Evolutionary conservation across 2,797 vertebrate genomes (phyloP).

Genomic region (Phataginus tricuspis): DNA sequence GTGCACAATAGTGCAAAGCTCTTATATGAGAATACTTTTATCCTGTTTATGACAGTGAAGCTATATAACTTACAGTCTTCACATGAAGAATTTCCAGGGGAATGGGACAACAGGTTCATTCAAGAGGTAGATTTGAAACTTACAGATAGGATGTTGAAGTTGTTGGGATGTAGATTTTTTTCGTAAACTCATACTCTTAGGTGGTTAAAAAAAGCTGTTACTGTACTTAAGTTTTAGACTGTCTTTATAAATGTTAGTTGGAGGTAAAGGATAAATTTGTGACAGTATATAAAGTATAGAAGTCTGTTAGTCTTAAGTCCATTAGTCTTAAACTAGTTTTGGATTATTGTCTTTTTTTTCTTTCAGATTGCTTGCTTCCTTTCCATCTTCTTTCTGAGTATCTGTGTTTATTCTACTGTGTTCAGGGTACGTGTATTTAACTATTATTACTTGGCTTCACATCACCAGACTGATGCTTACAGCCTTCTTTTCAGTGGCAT

Average conservation of each 20-base stretch:
- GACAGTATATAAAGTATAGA: not conserved
- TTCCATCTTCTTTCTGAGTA: conserved; percentile 98
- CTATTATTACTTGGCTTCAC: conserved; percentile 98
- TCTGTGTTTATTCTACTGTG: conserved; percentile 98
- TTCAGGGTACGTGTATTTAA: conserved; percentile 98
- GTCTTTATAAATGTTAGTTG: not conserved
- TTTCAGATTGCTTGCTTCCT: conserved; percentile 96
- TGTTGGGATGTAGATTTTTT: not conserved
- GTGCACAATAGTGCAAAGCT: not conserved
- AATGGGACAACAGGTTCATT: not conserved
- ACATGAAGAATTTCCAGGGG: not conserved
- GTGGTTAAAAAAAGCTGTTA: not conserved
- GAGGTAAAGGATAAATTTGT: conserved; percentile 12
- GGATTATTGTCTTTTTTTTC: not conserved
- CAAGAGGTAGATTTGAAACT: not conserved
- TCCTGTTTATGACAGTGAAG: not conserved
- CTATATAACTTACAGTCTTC: not conserved
- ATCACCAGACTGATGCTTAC: conserved; percentile 98
- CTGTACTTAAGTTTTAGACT: conserved; percentile 39
- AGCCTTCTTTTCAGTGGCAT: conserved; percentile 99
- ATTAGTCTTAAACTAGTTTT: not conserved
- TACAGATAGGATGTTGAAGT: not conserved
- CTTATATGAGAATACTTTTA: not conserved
- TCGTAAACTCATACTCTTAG: conserved; percentile 17
- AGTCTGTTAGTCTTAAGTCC: not conserved